phyloP scores from a whole-genome alignment of 1,140 invertebrate genomes.

The Leptinotarsa lineolata region DNA sequence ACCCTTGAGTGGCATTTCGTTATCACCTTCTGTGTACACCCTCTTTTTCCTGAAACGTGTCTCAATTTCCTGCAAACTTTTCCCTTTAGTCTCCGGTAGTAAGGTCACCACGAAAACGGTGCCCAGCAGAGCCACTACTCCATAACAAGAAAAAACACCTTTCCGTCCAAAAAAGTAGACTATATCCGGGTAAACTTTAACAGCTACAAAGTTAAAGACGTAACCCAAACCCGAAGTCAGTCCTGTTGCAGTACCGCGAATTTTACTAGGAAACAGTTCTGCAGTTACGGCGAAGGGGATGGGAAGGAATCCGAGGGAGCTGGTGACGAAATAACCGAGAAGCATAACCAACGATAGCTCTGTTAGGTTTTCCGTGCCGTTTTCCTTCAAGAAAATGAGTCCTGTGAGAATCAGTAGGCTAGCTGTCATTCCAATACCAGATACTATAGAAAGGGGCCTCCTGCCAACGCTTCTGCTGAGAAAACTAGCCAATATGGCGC shows the following conservation, averaged over 20 bases:
- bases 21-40: no score
- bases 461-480: constrained; percentile 64
- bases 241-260: constrained; percentile 70
- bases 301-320: constrained; percentile 66
- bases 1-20: no score
- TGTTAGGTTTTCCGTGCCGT: constrained; percentile 38
- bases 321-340: constrained; percentile 65
- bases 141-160: constrained; percentile 75
- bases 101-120: constrained; percentile 69
- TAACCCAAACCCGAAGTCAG: constrained; percentile 70
- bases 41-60: constrained; percentile 57
- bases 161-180: constrained; percentile 62
- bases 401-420: constrained; percentile 63
- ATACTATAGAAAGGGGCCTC: constrained; percentile 62
- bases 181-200: constrained; percentile 73
- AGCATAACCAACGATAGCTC: constrained; percentile 60
- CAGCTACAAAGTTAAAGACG: constrained; percentile 72
- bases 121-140: constrained; percentile 67
- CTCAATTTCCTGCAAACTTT: constrained; percentile 74
- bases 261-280: constrained; percentile 71
- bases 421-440: constrained; percentile 65
- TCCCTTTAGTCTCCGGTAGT: constrained; percentile 82
- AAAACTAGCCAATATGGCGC: constrained; percentile 60
- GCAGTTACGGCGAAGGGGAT: constrained; percentile 77
- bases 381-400: constrained; percentile 54